These are phyloP conservation scores for Tetramorium parvispinum DNA, from an alignment of 1,140 invertebrate species.

Conservation along the genomic window DNA sequence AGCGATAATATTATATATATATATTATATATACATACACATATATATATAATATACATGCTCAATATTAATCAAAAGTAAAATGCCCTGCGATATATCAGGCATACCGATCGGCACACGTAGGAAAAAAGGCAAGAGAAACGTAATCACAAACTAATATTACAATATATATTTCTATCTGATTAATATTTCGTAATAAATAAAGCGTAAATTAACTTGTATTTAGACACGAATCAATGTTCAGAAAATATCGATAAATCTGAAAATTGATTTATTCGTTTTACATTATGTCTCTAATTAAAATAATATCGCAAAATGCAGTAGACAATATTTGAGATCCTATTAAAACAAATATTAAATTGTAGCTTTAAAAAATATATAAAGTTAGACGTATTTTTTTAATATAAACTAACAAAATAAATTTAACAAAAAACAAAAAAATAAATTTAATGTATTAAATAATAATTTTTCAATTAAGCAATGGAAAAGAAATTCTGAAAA, in stretches of 20 bases:
- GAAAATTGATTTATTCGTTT: neutral
- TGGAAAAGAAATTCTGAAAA: neutral
- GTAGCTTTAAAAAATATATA: neutral
- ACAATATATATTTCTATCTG: neutral
- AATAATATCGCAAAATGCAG: neutral
- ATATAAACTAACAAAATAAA: too few relatives aligned
- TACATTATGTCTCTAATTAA: neutral
- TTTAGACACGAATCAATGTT: neutral
- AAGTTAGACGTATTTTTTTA: neutral
- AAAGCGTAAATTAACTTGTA: neutral
- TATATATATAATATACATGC: constrained; percentile 25
- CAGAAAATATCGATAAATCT: neutral
- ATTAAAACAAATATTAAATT: neutral
- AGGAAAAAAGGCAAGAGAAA: neutral
- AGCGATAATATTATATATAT: constrained; percentile 10
- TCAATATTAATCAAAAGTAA: constrained; percentile 60
- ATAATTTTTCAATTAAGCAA: neutral
- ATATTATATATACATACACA: neutral
- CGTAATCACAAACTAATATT: neutral
- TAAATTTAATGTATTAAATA: too few relatives aligned
- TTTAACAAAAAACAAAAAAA: too few relatives aligned
- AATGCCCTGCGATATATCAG: constrained; percentile 20
- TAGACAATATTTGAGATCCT: neutral
- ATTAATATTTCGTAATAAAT: neutral
- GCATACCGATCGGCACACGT: neutral